Evolutionary conservation across 2,113 vertebrate genomes (phyloP), one percentile per base, ranked within the genome.

Genomic region (Proteles cristata): DNA sequence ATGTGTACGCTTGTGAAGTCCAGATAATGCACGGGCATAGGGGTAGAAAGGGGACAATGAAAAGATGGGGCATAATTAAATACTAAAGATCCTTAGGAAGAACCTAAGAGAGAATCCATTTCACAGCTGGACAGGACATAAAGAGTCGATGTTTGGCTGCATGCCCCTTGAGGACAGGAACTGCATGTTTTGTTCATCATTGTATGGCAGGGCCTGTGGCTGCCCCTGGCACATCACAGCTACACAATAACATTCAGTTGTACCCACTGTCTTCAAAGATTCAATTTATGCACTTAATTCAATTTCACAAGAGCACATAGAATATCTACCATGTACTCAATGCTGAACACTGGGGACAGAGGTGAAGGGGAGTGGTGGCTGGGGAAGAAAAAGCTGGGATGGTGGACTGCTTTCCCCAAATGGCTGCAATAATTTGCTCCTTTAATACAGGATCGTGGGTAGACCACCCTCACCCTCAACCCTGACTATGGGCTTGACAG

Each of bases 201-300:
- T 88, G 19, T 14, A 61, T 16, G 15, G 55, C 48, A 53, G 23
- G 71, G 69, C 7, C n/a, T 55, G 12, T 35, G 61, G 68, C 9
- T 66, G 15, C 10, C 71, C 39, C 23, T 84, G 55, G 39, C 2
- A 74, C 74, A 43, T 1, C 2, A 1, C 3, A 55, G 17, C 45
- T 31, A 76, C 2, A 68, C 35, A 63, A 12, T 19, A 74, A 83
- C 4, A 55, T 53, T 31, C 43, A 35, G n/a, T 31, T 58, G 28
- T 77, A 48, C 0, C n/a, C n/a, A 16, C 43, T 82, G 61, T 31
- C 58, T 53, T 71, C 50, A 48, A 74, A 90, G 35, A 53, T 25
- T 87, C 43, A 43, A 39, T 63, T 48, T 33, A 63, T 74, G 50
- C 39, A 66, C 94, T 45, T 80, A 96, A 81, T 85, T 76, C 58